These are phyloP conservation scores for Euthynnus affinis DNA, from an alignment of 2,797 vertebrate species.

Conservation along the genomic window DNA sequence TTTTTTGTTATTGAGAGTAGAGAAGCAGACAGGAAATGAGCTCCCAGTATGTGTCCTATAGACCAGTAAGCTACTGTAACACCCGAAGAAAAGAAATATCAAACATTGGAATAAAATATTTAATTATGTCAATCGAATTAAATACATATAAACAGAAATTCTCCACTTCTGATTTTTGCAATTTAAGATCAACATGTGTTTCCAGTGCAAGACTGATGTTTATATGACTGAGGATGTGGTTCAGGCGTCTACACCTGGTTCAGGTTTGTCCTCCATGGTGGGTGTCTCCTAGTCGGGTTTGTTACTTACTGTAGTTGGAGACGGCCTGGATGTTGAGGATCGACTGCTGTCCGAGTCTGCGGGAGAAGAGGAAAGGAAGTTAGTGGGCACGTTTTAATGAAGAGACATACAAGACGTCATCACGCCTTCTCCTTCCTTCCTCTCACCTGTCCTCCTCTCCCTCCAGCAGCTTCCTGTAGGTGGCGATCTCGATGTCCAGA, in stretches of 20 bases:
- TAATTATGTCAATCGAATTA: background rate
- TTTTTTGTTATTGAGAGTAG: too few species aligned
- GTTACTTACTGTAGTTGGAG: conserved; percentile 82
- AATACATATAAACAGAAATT: background rate
- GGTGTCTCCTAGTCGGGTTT: background rate
- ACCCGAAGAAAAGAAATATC: too few species aligned
- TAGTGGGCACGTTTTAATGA: background rate
- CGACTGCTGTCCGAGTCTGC: conserved; percentile 84
- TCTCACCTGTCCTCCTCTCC: conserved; percentile 90
- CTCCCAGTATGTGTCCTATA: too few species aligned
- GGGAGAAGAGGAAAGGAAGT: conserved; percentile 7
- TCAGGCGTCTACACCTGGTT: too few species aligned
- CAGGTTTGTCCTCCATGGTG: background rate
- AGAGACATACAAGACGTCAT: background rate
- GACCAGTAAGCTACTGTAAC: too few species aligned
- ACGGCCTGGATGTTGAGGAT: conserved; percentile 82
- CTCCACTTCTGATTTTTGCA: background rate
- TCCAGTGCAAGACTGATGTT: background rate
- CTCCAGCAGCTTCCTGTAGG: conserved; percentile 89
- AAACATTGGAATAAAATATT: too few species aligned
- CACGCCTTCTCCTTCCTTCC: background rate
- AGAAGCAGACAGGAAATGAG: too few species aligned
- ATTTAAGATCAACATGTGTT: background rate
- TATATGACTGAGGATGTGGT: too few species aligned
- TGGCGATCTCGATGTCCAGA: conserved; percentile 88